A percentile compares a stretch with the other conserved stretches of the same genome.
Conservation (phyloP, 2,113 vertebrate genomes). For the Heloderma charlesbogerti region DNA sequence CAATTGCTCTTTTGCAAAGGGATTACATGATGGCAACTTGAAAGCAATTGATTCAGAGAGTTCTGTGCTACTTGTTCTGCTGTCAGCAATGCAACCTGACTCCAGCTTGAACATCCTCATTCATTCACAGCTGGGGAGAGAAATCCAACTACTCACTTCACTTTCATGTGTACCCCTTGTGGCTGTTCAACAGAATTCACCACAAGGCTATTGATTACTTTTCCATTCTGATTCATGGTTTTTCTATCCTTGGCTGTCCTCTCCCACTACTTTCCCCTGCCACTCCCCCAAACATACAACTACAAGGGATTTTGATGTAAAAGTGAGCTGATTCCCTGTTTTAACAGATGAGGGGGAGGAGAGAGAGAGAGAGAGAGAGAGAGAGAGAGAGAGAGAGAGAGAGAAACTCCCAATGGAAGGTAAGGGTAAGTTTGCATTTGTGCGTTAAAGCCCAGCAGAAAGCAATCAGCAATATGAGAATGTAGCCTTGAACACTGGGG, state of each 20-base stretch:
- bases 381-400: not conserved
- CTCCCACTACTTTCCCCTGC: not conserved
- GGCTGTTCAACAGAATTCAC: constrained; percentile 49
- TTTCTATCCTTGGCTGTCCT: not conserved
- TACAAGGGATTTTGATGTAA: not conserved
- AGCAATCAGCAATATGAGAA: constrained; percentile 2
- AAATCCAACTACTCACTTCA: constrained; percentile 35
- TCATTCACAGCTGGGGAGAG: constrained; percentile 28
- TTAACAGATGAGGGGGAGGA: not conserved
- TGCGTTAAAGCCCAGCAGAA: not conserved
- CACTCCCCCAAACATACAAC: not conserved
- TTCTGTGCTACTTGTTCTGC: constrained; percentile 36
- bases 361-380: too few relatives aligned
- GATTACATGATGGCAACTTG: constrained; percentile 32
- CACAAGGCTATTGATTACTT: constrained; percentile 53
- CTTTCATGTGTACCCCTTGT: constrained; percentile 3
- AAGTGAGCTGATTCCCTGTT: not conserved
- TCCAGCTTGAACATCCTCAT: constrained; percentile 35
- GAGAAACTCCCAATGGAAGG: not conserved
- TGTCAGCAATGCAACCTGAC: constrained; percentile 39
- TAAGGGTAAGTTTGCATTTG: not conserved
- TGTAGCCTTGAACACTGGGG: constrained; percentile 41
- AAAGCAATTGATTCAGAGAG: constrained; percentile 51
- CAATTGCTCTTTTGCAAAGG: constrained; percentile 52
- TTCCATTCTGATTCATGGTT: constrained; percentile 1